Conservation (phyloP, 2,888 invertebrate genomes). For the Syritta pipiens region DNA sequence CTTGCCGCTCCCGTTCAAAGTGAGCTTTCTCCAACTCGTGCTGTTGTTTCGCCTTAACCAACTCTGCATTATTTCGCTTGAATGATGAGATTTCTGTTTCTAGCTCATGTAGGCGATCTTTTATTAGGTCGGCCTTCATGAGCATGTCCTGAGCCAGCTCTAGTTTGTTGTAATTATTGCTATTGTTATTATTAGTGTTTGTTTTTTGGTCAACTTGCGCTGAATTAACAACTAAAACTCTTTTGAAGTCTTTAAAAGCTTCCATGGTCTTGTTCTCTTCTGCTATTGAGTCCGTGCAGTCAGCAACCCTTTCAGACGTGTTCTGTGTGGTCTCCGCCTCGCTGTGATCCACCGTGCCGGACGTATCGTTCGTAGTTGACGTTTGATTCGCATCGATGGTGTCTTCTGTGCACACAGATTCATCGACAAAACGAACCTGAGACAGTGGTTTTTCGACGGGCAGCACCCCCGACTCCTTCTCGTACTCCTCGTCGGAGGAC, state of each 20-base stretch:
- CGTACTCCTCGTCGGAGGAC: conserved; percentile 51
- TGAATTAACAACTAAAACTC: too few relatives aligned
- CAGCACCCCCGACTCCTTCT: neutral
- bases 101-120: conserved; percentile 83
- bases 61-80: conserved; percentile 80
- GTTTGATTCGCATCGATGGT: too few relatives aligned
- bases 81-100: conserved; percentile 83
- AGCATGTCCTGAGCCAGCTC: conserved; percentile 27
- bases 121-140: conserved; percentile 55
- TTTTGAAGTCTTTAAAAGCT: conserved; percentile 51
- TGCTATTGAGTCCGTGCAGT: too few relatives aligned
- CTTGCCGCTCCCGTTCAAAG: conserved; percentile 82
- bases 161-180: too few relatives aligned
- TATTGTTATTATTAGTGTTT: too few relatives aligned
- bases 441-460: neutral
- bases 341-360: too few relatives aligned
- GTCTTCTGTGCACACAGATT: too few relatives aligned
- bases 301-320: too few relatives aligned
- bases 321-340: too few relatives aligned
- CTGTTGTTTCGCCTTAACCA: conserved; percentile 82
- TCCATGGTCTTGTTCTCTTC: conserved; percentile 32
- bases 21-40: conserved; percentile 83
- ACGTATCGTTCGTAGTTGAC: too few relatives aligned
- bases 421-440: conserved; percentile 41
- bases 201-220: too few relatives aligned